Evolutionary conservation across 2,797 vertebrate species (phyloP).

Genomic region (Betta splendens): DNA sequence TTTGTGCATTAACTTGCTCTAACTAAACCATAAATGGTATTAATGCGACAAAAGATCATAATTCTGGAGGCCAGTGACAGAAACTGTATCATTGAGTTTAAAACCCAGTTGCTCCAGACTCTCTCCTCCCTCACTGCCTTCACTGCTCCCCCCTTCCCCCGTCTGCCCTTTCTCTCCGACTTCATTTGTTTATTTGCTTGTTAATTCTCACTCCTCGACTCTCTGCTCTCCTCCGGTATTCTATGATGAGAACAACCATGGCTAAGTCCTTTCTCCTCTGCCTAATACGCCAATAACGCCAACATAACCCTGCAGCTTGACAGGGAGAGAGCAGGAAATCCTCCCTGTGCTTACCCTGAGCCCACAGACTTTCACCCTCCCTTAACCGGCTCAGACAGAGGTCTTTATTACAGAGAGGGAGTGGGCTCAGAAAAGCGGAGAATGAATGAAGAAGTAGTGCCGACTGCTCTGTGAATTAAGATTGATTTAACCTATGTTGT

Average conservation of each 20-base stretch:
- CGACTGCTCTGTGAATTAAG: constrained; percentile 33
- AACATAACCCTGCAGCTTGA: constrained; percentile 70
- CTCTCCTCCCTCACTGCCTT: not conserved
- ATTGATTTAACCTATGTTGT: constrained; percentile 9
- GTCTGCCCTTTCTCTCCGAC: not conserved
- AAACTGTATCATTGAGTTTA: not conserved
- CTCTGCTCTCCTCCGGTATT: constrained; percentile 20
- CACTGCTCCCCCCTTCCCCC: not conserved
- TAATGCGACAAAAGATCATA: not conserved
- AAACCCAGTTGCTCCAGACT: not conserved
- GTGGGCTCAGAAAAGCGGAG: constrained; percentile 34
- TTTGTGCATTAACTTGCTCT: too few relatives aligned
- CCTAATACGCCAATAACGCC: constrained; percentile 67
- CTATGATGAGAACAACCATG: constrained; percentile 52
- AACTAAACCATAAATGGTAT: too few relatives aligned
- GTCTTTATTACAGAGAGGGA: constrained; percentile 69
- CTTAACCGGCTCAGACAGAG: constrained; percentile 69
- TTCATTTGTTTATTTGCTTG: constrained; percentile 30
- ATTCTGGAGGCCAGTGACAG: not conserved
- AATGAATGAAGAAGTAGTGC: constrained; percentile 46
- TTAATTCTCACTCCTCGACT: constrained; percentile 10
- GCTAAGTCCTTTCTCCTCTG: constrained; percentile 54
- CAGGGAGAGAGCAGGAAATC: constrained; percentile 71
- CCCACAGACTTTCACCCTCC: constrained; percentile 68
- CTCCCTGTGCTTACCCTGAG: constrained; percentile 69